Evolutionary conservation across 2,888 invertebrate genomes (phyloP).

Genomic region (Heliconius charithonia): DNA sequence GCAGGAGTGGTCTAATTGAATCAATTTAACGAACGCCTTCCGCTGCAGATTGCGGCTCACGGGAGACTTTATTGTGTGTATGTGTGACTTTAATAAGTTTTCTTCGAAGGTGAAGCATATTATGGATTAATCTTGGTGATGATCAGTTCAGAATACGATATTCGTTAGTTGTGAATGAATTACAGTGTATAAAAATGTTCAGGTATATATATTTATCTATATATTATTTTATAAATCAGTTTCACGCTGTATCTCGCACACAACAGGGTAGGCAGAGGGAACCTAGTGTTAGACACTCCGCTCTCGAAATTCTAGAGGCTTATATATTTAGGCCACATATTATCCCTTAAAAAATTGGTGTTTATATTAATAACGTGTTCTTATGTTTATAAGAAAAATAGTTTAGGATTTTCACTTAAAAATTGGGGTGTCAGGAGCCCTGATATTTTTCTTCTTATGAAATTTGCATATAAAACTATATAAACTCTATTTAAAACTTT

Average conservation of each 20-base stretch:
- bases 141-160: constrained; percentile 48
- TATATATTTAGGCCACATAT: neutral
- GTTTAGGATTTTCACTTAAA: too few species aligned
- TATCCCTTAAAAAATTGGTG: neutral
- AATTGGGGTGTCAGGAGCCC: neutral
- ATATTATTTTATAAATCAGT: neutral
- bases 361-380: neutral
- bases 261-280: too few species aligned
- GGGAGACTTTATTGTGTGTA: constrained; percentile 43
- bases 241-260: too few species aligned
- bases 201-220: constrained; percentile 43
- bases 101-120: constrained; percentile 38
- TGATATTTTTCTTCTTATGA: neutral
- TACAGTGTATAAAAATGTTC: constrained; percentile 47
- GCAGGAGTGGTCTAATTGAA: constrained; percentile 66
- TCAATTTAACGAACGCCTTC: constrained; percentile 75
- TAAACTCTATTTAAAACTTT: neutral
- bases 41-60: constrained; percentile 66
- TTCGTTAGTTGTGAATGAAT: constrained; percentile 45
- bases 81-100: constrained; percentile 20
- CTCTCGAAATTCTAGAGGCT: too few species aligned
- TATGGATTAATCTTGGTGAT: constrained; percentile 47
- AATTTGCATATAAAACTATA: neutral
- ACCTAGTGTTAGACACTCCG: too few species aligned
- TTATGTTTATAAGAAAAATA: too few species aligned